phyloP scores from a whole-genome alignment of 2,797 vertebrate genomes.

The Hippopotamyrus pictus region DNA sequence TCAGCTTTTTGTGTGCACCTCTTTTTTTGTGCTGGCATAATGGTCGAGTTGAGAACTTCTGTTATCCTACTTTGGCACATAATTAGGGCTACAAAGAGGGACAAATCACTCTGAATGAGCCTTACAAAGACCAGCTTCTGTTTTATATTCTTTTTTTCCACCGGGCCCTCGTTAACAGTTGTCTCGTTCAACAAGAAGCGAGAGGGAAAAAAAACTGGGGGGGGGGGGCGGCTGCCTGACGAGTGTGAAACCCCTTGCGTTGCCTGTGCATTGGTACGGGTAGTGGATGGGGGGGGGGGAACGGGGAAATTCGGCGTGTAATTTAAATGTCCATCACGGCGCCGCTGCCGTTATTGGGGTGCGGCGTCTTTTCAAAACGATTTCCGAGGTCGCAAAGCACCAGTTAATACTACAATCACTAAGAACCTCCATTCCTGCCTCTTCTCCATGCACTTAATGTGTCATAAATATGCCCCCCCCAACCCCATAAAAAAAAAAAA shows the following conservation, averaged over 20 bases:
- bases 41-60: conserved; percentile 99
- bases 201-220: conserved; percentile 28
- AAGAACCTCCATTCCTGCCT: conserved; percentile 54
- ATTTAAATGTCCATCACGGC: conserved; percentile 75
- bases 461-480: conserved; percentile 56
- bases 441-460: conserved; percentile 51
- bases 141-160: conserved; percentile 67
- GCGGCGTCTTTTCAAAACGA: conserved; percentile 59
- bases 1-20: conserved; percentile 99
- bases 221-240: conserved; percentile 49
- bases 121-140: conserved; percentile 92
- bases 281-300: conserved; percentile 37
- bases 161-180: conserved; percentile 68
- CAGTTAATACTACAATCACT: conserved; percentile 58
- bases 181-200: conserved; percentile 56
- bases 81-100: conserved; percentile 99
- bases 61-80: conserved; percentile 99
- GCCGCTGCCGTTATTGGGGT: conserved; percentile 53
- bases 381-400: conserved; percentile 63
- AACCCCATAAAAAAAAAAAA: conserved; percentile 16
- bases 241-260: conserved; percentile 52
- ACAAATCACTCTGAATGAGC: conserved; percentile 98
- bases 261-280: conserved; percentile 53
- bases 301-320: conserved; percentile 67
- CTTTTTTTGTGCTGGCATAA: conserved; percentile 99